A percentile compares a stretch with the other conserved stretches of the same genome.
phyloP scores from a whole-genome alignment of 2,797 vertebrate genomes.

The Clamator glandarius region DNA sequence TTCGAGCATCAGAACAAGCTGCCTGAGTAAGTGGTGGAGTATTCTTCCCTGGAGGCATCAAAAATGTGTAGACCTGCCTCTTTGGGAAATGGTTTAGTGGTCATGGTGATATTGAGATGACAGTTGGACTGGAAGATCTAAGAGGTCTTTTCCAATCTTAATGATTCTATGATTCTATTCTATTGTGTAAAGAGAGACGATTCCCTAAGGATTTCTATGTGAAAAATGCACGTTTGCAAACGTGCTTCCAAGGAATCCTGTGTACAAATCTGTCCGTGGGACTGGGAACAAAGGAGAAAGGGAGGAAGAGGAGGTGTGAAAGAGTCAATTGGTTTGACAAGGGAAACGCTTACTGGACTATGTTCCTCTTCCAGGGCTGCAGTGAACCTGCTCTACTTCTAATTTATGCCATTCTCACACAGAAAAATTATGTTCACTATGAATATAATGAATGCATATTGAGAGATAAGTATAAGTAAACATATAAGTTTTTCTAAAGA shows the following conservation, averaged over 20 bases:
- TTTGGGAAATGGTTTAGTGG: no score
- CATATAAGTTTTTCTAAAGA: neutral
- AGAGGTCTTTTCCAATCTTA: no score
- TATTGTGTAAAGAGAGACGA: no score
- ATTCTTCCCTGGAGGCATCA: no score
- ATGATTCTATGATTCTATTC: no score
- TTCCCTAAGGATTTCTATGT: neutral
- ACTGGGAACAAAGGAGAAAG: neutral
- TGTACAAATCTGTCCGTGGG: neutral
- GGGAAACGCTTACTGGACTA: neutral
- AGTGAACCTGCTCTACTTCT: neutral
- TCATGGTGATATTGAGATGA: no score
- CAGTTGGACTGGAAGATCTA: no score
- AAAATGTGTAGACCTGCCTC: no score
- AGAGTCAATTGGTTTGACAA: neutral
- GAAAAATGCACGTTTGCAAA: fast-evolving
- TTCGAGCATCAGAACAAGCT: no score
- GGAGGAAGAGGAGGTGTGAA: neutral
- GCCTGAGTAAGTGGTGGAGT: no score
- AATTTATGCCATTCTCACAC: conserved; percentile 6
- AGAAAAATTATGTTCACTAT: conserved; percentile 28
- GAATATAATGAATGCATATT: neutral
- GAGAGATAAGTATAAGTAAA: conserved; percentile 41
- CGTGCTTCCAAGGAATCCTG: fast-evolving
- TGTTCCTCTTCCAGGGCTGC: neutral